A percentile compares a stretch with the other conserved stretches of the same genome.
These are phyloP conservation scores for Atlantisia rogersi DNA, from an alignment of 2,113 vertebrate species.

Conservation along the genomic window DNA sequence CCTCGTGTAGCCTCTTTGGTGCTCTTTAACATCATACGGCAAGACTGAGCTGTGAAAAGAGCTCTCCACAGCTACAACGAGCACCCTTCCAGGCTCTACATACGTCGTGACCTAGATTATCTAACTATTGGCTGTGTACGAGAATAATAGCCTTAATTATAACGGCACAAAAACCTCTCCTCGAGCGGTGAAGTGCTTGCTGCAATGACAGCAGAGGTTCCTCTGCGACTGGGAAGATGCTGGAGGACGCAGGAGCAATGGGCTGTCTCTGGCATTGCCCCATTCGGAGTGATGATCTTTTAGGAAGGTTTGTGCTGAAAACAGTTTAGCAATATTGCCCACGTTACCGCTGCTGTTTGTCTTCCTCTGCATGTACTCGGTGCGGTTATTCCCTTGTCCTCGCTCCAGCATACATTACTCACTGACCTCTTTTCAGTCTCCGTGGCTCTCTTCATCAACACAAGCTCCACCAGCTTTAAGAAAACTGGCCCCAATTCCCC, in stretches of 20 bases:
- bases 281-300: background rate
- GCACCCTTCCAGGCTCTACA: background rate
- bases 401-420: constrained; percentile 16
- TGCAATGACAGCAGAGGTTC: background rate
- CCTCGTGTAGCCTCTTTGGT: background rate
- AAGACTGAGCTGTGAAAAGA: background rate
- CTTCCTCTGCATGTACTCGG: background rate
- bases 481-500: background rate
- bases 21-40: background rate
- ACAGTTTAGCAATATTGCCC: background rate
- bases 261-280: background rate
- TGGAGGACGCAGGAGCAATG: background rate
- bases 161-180: background rate
- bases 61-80: background rate
- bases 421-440: constrained; percentile 33
- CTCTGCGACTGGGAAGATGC: background rate
- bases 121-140: background rate
- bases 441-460: background rate
- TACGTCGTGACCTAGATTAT: background rate
- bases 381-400: constrained; percentile 10
- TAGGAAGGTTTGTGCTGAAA: background rate
- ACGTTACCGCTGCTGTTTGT: background rate
- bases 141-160: background rate
- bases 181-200: accelerated
- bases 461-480: background rate